Evolutionary conservation across 1,140 invertebrate genomes (phyloP), one percentile per base, ranked within the genome.

Genomic region (Meloidogyne floridensis): DNA sequence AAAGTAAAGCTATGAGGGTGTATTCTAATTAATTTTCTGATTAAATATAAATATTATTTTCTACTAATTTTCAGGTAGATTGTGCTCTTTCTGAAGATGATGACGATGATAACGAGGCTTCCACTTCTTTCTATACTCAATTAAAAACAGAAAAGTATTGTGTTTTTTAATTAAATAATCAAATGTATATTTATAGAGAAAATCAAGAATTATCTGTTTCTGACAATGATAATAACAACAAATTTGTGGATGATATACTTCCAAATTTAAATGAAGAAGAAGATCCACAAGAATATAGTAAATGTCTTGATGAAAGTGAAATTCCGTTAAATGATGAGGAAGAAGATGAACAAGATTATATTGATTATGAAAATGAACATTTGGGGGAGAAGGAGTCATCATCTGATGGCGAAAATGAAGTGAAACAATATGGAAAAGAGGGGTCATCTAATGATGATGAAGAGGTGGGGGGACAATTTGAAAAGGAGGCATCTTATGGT

Each of bases 381-480:
- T 65, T 65, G n/a, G n/a, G 59, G 0, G 59, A 65, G 6, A 65
- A 65, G 7, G 59, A 65, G n/a, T 32, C 32, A 32, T 87, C 93
- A 93, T 79, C 18, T 87, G 77, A 77, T 77, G 51, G 59, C 70
- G 53, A 54, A 71, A 78, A 73, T 77, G 10, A 32, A 70, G 18
- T 51, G 42, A 70, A 76, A 43, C 75, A 54, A 9, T 76, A n/a
- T 65, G 59, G n/a, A n/a, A 15, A 65, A n/a, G n/a, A 65, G 7
- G 59, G n/a, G n/a, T 87, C 93, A 93, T 79, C 18, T 87, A 72
- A 77, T 77, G 51, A 47, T 77, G 53, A 54, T 47, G 70, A 73
- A 59, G 10, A 32, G 47, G 18, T 51, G 42, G 51, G 56, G 15
- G 32, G 32, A 32, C 32, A 32, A 32, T 32, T 32, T 8, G 59